Conservation (phyloP, 2,797 vertebrate species). For the Margarornis squamiger region DNA sequence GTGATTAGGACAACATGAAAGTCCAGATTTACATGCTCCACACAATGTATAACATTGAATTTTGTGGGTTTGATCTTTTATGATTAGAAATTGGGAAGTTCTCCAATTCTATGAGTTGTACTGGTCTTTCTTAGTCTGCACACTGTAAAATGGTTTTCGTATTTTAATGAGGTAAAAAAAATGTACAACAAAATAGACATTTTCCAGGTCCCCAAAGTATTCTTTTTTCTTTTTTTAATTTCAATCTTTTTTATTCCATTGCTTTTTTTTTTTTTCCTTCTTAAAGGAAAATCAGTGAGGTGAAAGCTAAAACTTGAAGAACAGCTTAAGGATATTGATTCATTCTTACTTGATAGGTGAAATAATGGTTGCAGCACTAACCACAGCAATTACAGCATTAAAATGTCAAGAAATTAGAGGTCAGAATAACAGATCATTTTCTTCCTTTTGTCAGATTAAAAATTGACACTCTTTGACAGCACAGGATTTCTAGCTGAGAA, state of each 20-base stretch:
- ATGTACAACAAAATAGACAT: not conserved
- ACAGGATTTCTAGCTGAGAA: slow-evolving; percentile 80
- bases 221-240: not conserved
- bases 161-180: not conserved
- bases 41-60: not conserved
- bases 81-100: not conserved
- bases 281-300: slow-evolving; percentile 63
- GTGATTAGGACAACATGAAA: not conserved
- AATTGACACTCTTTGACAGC: slow-evolving; percentile 86
- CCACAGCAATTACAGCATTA: slow-evolving; percentile 89
- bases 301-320: slow-evolving; percentile 76
- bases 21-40: not conserved
- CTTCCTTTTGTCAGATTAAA: slow-evolving; percentile 84
- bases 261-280: slow-evolving; percentile 7
- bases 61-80: not conserved
- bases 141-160: not conserved
- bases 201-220: not conserved
- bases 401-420: slow-evolving; percentile 95
- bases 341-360: slow-evolving; percentile 87
- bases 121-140: not conserved
- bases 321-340: slow-evolving; percentile 87
- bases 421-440: slow-evolving; percentile 89
- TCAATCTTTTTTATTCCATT: not conserved
- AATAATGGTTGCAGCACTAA: slow-evolving; percentile 85
- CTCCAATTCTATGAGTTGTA: not conserved